Percentiles rank a stretch among this genome's conserved stretches.
Conservation (phyloP, 2,113 vertebrate species). For the Gymnobelideus leadbeateri region DNA sequence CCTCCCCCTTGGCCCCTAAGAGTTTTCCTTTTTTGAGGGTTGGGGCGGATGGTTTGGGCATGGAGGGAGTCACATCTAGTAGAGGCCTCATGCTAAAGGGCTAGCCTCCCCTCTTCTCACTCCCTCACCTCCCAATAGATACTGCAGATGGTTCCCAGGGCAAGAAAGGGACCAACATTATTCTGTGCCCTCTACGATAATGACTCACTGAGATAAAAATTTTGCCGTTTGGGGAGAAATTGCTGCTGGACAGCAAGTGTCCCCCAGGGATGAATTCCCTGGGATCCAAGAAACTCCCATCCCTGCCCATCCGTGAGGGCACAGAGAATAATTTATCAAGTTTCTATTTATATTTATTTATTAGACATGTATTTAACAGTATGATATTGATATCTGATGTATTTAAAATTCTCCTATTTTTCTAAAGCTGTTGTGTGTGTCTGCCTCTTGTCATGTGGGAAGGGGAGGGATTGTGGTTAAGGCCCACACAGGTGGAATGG, state of each 20-base stretch:
- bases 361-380: not conserved
- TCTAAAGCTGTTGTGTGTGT: not conserved
- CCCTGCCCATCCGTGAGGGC: not conserved
- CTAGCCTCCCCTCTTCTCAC: not conserved
- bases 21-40: not conserved
- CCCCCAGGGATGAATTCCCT: not conserved
- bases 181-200: not conserved
- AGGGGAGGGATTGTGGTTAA: not conserved
- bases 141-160: not conserved
- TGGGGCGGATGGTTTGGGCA: not conserved
- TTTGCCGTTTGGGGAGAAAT: not conserved
- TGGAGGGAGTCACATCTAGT: not conserved
- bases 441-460: not conserved
- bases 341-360: conserved; percentile 2
- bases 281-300: not conserved
- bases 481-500: not conserved
- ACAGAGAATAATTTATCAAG: not conserved
- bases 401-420: not conserved
- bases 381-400: not conserved
- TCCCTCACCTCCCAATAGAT: not conserved
- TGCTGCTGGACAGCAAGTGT: not conserved
- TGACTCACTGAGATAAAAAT: not conserved
- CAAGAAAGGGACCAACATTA: not conserved
- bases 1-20: not conserved
- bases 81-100: not conserved